phyloP scores from a whole-genome alignment of 2,888 invertebrate species.

The Eustalomyia histrio region DNA sequence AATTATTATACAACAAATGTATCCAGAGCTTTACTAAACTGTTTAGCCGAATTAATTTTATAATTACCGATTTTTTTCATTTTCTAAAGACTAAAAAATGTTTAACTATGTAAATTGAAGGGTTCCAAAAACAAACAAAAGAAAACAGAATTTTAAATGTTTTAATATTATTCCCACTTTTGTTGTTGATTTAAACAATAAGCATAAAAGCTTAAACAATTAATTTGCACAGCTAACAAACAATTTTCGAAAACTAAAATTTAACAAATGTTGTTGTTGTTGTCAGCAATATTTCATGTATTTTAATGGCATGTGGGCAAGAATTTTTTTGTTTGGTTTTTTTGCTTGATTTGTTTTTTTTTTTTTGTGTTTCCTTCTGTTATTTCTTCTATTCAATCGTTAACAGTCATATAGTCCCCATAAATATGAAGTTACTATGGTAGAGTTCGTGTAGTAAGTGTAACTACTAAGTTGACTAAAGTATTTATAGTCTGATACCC shows the following conservation, averaged over 20 bases:
- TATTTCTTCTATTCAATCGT: not conserved
- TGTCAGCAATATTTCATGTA: constrained; percentile 44
- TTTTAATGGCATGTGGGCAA: constrained; percentile 61
- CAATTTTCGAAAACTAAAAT: constrained; percentile 9
- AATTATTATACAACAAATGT: too few species aligned
- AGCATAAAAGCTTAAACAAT: constrained; percentile 17
- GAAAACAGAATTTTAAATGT: too few species aligned
- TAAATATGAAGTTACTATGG: not conserved
- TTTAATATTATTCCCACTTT: not conserved
- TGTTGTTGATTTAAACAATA: not conserved
- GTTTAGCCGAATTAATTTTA: too few species aligned
- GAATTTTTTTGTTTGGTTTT: too few species aligned
- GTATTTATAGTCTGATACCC: constrained; percentile 13
- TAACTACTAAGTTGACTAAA: constrained; percentile 6
- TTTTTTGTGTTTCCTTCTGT: not conserved
- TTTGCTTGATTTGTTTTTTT: not conserved
- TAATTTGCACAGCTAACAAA: constrained; percentile 36
- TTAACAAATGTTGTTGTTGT: not conserved
- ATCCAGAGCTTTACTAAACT: too few species aligned
- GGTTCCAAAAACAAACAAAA: too few species aligned
- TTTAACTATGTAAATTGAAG: too few species aligned
- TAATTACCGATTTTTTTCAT: too few species aligned
- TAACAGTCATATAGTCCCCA: not conserved
- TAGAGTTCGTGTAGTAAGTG: not conserved
- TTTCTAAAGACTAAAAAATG: too few species aligned